These are phyloP conservation scores for Drepanosiphum platanoidis DNA, from an alignment of 2,888 invertebrate genomes.

Conservation along the genomic window DNA sequence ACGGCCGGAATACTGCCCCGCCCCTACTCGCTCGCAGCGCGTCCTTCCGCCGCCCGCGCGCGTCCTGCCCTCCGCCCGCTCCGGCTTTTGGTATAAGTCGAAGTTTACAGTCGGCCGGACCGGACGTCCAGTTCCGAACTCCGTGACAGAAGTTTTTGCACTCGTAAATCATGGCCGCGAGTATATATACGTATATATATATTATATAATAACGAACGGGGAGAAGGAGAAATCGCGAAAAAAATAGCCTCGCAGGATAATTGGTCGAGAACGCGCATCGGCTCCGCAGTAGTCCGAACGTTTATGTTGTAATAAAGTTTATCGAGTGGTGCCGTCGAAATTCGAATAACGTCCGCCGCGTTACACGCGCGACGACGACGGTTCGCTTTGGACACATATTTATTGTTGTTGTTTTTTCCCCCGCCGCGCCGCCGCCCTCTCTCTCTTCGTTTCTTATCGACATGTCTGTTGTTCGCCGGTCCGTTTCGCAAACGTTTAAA, in stretches of 20 bases:
- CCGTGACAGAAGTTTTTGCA: conserved; percentile 50
- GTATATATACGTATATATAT: too few relatives aligned
- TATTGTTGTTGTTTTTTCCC: too few relatives aligned
- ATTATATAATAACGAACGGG: conserved; percentile 34
- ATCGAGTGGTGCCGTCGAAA: conserved; percentile 2
- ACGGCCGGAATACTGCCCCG: conserved; percentile 38
- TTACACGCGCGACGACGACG: not conserved
- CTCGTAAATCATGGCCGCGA: conserved; percentile 53
- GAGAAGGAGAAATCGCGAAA: conserved; percentile 12
- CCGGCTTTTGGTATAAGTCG: conserved; percentile 25
- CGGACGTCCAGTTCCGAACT: conserved; percentile 50
- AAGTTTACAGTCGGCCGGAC: conserved; percentile 39
- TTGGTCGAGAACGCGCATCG: conserved; percentile 16
- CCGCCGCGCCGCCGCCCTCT: too few relatives aligned
- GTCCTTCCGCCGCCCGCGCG: too few relatives aligned
- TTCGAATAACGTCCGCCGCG: not conserved
- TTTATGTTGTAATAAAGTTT: conserved; percentile 24
- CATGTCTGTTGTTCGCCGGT: too few relatives aligned
- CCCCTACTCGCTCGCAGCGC: too few relatives aligned
- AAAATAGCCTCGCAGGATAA: conserved; percentile 21
- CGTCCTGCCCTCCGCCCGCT: not conserved
- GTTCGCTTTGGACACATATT: not conserved
- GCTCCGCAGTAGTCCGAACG: conserved; percentile 5
- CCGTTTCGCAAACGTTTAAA: too few relatives aligned
- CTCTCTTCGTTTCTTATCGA: too few relatives aligned